phyloP scores from a whole-genome alignment of 2,888 invertebrate species.

The Saturnia pavonia region DNA sequence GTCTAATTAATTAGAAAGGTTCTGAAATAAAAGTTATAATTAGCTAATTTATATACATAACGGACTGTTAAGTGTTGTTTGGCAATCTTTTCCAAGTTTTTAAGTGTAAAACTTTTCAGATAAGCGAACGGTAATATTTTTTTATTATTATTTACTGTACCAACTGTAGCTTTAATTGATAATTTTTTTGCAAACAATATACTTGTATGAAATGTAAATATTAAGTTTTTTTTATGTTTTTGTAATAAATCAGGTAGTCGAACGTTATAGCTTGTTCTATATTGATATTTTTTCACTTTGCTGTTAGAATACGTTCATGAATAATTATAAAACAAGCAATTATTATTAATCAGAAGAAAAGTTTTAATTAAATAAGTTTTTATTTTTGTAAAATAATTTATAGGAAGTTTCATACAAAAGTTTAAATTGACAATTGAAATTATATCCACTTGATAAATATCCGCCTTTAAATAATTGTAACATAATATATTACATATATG shows the following conservation, averaged over 20 bases:
- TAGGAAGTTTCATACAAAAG: background rate
- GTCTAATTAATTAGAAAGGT: conserved; percentile 47
- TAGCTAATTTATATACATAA: conserved; percentile 36
- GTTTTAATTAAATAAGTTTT: too few relatives aligned
- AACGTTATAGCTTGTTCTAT: background rate
- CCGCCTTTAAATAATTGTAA: background rate
- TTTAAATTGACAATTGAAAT: background rate
- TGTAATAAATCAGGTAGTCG: too few relatives aligned
- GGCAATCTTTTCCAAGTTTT: conserved; percentile 42
- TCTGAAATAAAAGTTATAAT: conserved; percentile 40
- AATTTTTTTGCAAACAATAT: background rate
- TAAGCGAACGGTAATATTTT: conserved; percentile 40
- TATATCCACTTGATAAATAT: background rate
- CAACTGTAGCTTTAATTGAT: background rate
- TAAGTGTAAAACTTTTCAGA: conserved; percentile 47
- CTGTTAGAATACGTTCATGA: too few relatives aligned
- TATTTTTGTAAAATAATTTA: background rate
- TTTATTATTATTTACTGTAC: background rate
- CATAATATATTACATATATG: background rate
- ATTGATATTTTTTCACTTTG: too few relatives aligned
- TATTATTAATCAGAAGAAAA: background rate
- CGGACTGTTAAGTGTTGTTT: conserved; percentile 52
- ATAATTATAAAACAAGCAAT: background rate
- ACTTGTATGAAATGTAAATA: background rate
- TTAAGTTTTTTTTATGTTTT: background rate